Evolutionary conservation across 2,113 vertebrate species (phyloP), one percentile per base, ranked within the genome.

Genomic region (Willisornis vidua): DNA sequence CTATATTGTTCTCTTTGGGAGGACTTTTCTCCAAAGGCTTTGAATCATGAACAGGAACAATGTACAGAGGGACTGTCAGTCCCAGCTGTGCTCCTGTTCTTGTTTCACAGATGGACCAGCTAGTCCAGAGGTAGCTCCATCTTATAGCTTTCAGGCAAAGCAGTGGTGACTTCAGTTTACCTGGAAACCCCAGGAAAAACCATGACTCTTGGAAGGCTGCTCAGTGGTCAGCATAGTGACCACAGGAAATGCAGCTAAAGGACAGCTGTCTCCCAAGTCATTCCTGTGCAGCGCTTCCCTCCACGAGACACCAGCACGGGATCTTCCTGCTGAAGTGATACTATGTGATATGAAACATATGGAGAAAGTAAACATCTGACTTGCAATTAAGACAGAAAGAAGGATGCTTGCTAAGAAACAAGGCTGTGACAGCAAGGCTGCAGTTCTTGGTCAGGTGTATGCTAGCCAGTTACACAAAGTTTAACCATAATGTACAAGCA

Each of bases 281-380:
- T 35, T 45, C 51, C 12, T 7, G 6, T 13, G 12, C 20, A 85
- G 14, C 19, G 48, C 68, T 51, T 58, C 2, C 29, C 14, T 59
- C 66, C 0, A 0, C 4, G 7, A 54, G 17, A 84, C 57, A 81
- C 13, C 25, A 18, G 25, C 37, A 54, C 35, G 16, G 5, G 31
- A 54, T 9, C 14, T 23, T 70, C 29, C 39, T 13, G 43, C 1
- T 51, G 55, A 71, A 89, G 31, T 2, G n/a, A 22, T 2, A 22
- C 6, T 33, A 41, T 2, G 13, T 10, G 18, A 37, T 39, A 63
- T 3, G 5, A 81, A 72, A 78, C 6, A 35, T 5, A 61, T 0
- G 3, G 28, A 81, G 22, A 57, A 86, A 65, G 13, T 74, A 90
- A 73, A 66, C 1, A 6, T 7, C 51, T 16, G 29, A 54, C 10